Conservation (phyloP, 2,113 vertebrate genomes). For the Ciconia maguari region DNA sequence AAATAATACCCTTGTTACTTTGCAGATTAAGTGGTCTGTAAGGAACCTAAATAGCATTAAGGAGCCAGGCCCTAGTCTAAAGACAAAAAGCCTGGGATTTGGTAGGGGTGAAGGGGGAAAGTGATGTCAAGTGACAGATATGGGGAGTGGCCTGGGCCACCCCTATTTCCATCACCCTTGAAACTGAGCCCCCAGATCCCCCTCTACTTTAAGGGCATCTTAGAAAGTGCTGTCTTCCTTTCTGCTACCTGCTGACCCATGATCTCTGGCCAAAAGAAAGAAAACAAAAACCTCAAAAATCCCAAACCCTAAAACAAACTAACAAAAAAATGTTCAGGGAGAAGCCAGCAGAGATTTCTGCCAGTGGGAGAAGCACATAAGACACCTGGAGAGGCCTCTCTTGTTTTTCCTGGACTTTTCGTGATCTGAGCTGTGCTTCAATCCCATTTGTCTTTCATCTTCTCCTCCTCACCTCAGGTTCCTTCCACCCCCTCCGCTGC, state of each 20-base stretch:
- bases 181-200: not conserved
- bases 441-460: not conserved
- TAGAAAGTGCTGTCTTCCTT: not conserved
- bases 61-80: not conserved
- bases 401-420: not conserved
- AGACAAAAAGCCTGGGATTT: not conserved
- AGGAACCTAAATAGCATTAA: not conserved
- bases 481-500: not conserved
- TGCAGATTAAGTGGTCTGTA: not conserved
- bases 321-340: not conserved
- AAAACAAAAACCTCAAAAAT: not conserved
- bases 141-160: not conserved
- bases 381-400: not conserved
- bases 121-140: not conserved
- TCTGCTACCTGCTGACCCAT: not conserved
- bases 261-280: not conserved
- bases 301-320: not conserved
- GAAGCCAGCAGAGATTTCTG: not conserved
- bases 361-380: not conserved
- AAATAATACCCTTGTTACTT: not conserved
- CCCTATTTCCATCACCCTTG: not conserved
- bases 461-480: not conserved
- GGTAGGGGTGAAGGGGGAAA: not conserved
- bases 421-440: not conserved
- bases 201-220: not conserved